Percentiles rank a stretch among this genome's conserved stretches.
Evolutionary conservation across 1,140 invertebrate species (phyloP).

Genomic region (Steinernema khuongi): DNA sequence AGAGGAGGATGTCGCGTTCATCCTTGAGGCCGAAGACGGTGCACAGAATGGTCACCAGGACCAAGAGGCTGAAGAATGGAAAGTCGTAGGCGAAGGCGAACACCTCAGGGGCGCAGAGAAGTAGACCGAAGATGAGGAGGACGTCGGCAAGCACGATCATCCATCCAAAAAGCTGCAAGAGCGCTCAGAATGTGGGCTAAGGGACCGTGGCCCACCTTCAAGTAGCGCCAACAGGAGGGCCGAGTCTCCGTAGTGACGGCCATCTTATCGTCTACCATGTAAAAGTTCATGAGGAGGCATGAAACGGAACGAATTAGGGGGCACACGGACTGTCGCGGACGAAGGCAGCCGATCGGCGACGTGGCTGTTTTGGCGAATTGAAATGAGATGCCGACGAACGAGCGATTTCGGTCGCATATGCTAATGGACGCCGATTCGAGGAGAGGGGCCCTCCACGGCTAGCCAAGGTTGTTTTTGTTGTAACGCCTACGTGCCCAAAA

Average conservation of each 20-base stretch:
- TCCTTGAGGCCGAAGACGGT: neutral
- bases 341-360: neutral
- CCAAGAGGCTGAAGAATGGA: neutral
- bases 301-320: neutral
- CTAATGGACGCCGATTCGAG: neutral
- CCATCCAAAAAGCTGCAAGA: neutral
- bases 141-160: conserved; percentile 3
- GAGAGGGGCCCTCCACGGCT: no score
- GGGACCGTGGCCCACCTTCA: neutral
- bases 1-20: neutral
- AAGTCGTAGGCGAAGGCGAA: conserved; percentile 12
- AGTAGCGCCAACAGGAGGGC: neutral
- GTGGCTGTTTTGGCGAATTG: neutral
- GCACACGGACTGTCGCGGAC: neutral
- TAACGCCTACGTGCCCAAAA: no score
- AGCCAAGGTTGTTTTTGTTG: no score
- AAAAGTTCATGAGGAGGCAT: neutral
- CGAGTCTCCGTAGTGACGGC: neutral
- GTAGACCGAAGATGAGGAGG: neutral
- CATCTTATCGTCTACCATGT: conserved; percentile 5
- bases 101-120: neutral
- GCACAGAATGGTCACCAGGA: neutral
- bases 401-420: neutral
- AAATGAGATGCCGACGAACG: conserved; percentile 6
- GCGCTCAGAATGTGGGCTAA: neutral